Percentiles rank a stretch among this genome's conserved stretches.
These are phyloP conservation scores for Zhuqinia jingwanae DNA, from an alignment of 2,888 invertebrate genomes.

Conservation along the genomic window DNA sequence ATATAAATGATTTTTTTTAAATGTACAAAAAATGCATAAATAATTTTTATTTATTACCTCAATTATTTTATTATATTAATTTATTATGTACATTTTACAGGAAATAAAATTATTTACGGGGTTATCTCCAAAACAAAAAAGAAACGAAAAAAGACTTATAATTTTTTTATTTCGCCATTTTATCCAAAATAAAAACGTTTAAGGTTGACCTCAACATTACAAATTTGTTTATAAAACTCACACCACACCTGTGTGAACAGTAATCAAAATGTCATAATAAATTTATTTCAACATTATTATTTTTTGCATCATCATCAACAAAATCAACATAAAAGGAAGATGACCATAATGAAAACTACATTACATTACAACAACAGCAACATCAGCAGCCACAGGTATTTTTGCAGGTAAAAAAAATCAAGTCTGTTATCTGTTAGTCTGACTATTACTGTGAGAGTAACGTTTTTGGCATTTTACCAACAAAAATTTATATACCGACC, in stretches of 20 bases:
- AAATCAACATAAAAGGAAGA: background rate
- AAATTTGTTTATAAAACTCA: background rate
- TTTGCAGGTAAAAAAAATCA: background rate
- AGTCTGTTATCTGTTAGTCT: constrained; percentile 7
- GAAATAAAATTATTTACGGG: no score
- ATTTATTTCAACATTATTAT: background rate
- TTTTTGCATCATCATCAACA: background rate
- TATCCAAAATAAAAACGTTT: background rate
- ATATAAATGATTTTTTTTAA: no score
- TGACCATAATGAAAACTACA: background rate
- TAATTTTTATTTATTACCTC: no score
- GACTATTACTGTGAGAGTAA: background rate
- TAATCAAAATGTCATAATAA: constrained; percentile 45
- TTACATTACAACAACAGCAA: background rate
- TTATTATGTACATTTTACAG: no score
- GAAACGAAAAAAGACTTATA: no score
- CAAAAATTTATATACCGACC: background rate
- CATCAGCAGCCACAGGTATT: background rate
- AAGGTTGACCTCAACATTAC: background rate
- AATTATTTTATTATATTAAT: no score
- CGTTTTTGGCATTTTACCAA: constrained; percentile 33
- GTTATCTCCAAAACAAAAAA: no score
- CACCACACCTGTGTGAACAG: background rate
- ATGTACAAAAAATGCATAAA: no score
- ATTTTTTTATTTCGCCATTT: no score